These are phyloP conservation scores for Apteryx mantelli DNA, from an alignment of 2,113 vertebrate species.

Conservation along the genomic window DNA sequence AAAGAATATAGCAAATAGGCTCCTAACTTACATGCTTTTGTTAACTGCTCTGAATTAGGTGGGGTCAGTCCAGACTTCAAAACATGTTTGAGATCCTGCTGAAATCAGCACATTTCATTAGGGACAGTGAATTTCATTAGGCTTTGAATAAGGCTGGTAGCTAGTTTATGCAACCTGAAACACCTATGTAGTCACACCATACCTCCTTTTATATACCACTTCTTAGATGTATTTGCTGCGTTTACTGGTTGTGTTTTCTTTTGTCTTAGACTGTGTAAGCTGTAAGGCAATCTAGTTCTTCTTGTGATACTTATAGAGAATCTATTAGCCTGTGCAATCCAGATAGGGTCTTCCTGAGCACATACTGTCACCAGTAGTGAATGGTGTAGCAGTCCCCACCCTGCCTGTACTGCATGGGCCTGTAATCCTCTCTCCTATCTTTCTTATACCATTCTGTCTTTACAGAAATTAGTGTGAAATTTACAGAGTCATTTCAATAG, in stretches of 20 bases:
- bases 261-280: not conserved
- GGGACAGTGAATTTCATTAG: not conserved
- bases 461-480: not conserved
- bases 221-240: not conserved
- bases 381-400: not conserved
- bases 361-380: not conserved
- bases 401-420: not conserved
- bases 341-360: not conserved
- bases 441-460: not conserved
- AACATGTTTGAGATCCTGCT: not conserved
- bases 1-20: not conserved
- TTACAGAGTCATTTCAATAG: not conserved
- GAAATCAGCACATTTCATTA: not conserved
- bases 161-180: not conserved
- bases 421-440: not conserved
- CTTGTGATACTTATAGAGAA: not conserved
- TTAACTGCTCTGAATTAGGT: not conserved
- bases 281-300: not conserved
- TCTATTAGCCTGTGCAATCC: not conserved
- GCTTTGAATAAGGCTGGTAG: not conserved
- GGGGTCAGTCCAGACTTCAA: not conserved
- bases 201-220: not conserved
- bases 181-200: not conserved
- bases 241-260: not conserved
- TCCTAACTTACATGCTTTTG: not conserved